Percentiles rank a stretch among this genome's conserved stretches.
These are phyloP conservation scores for Cherax quadricarinatus DNA, from an alignment of 1,140 invertebrate species.

Conservation along the genomic window DNA sequence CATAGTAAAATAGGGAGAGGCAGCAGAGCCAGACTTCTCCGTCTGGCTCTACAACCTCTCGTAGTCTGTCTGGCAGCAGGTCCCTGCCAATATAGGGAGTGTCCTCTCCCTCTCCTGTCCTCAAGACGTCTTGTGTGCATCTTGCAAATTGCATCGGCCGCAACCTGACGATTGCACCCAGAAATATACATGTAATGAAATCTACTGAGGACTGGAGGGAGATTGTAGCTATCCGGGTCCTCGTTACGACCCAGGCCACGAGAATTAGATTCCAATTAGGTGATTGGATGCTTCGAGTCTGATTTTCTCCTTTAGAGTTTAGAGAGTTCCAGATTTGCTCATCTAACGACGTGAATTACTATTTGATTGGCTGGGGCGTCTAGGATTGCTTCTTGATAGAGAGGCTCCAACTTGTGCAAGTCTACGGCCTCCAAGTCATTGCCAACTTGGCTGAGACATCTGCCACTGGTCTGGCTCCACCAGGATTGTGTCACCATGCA, in stretches of 20 bases:
- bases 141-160: conserved; percentile 41
- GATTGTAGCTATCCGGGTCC: conserved; percentile 17
- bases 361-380: conserved; percentile 23
- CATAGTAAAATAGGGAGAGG: too few species aligned
- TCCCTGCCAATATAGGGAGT: too few species aligned
- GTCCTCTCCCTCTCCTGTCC: not conserved
- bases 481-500: conserved; percentile 8
- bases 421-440: not conserved
- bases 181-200: conserved; percentile 27
- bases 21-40: too few species aligned
- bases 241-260: not conserved
- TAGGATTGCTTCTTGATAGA: conserved; percentile 50
- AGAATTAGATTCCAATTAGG: conserved; percentile 54
- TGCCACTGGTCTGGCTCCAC: not conserved
- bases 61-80: too few species aligned
- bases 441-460: conserved; percentile 1
- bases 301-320: conserved; percentile 23
- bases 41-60: too few species aligned
- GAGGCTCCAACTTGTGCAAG: conserved; percentile 22
- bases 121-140: not conserved
- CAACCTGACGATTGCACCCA: conserved; percentile 12
- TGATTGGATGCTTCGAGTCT: conserved; percentile 27
- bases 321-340: conserved; percentile 41
- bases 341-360: conserved; percentile 39
- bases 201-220: conserved; percentile 1